Percentiles rank a stretch among this genome's conserved stretches.
These are phyloP conservation scores for Heteromormyrus szaboi DNA, from an alignment of 2,797 vertebrate species.

Conservation along the genomic window DNA sequence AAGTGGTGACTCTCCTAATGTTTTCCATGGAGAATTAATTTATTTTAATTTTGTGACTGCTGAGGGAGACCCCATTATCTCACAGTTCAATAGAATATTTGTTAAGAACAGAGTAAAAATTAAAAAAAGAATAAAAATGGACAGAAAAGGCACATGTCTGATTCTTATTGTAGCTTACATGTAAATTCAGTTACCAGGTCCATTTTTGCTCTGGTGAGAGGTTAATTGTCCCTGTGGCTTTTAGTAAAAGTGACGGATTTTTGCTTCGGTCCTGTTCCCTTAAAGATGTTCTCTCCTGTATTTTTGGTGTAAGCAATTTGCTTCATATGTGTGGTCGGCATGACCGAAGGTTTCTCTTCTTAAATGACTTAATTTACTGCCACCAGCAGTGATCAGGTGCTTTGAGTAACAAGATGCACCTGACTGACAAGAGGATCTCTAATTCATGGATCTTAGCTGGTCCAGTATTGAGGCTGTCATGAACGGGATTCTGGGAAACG, in stretches of 20 bases:
- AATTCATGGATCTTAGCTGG: neutral
- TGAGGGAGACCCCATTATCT: neutral
- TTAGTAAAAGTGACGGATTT: neutral
- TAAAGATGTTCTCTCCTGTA: neutral
- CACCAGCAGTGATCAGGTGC: neutral
- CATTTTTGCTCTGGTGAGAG: neutral
- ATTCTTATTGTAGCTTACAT: neutral
- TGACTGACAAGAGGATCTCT: neutral
- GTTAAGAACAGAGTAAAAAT: conserved; percentile 3
- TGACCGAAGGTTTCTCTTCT: neutral
- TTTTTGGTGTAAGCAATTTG: neutral
- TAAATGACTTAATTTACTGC: neutral
- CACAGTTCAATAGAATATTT: neutral
- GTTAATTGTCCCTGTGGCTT: neutral
- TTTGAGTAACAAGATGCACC: neutral
- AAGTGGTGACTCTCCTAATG: neutral
- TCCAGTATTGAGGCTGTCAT: neutral
- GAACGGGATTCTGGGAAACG: neutral
- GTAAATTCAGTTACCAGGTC: neutral
- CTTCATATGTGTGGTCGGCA: neutral
- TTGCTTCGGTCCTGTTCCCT: neutral
- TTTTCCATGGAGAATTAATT: conserved; percentile 10
- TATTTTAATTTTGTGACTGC: neutral
- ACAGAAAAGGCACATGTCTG: neutral
- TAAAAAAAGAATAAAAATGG: neutral